Conservation (phyloP, 2,797 vertebrate genomes). For the Halcyon leucocephala region DNA sequence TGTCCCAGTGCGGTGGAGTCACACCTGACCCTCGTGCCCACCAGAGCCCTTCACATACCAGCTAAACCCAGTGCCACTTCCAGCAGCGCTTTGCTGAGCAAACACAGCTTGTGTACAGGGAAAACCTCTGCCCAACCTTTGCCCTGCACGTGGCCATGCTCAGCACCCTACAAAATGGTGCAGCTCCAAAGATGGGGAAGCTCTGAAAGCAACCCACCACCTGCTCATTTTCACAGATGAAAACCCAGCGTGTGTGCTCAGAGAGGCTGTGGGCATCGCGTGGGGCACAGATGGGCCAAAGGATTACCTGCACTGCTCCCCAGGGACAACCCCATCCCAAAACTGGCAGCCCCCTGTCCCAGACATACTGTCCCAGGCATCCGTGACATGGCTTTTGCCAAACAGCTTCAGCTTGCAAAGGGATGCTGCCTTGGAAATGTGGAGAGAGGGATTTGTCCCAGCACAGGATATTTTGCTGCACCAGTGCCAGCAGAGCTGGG, state of each 20-base stretch:
- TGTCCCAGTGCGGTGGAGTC: fast-evolving
- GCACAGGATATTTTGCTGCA: neutral
- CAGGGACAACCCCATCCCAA: neutral
- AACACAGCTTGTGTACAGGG: constrained; percentile 24
- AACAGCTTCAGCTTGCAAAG: neutral
- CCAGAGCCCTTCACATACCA: neutral
- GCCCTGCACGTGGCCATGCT: neutral
- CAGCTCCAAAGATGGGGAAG: neutral
- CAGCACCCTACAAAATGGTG: fast-evolving
- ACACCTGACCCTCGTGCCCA: neutral
- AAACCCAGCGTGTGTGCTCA: fast-evolving
- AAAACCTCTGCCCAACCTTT: constrained; percentile 4
- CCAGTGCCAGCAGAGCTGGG: neutral
- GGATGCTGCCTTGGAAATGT: neutral
- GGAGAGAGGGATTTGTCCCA: neutral
- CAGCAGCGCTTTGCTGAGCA: neutral
- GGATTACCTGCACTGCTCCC: neutral
- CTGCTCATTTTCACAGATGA: neutral
- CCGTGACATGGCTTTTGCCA: neutral
- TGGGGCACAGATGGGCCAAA: neutral
- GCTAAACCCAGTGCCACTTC: neutral
- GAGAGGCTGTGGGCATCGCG: fast-evolving
- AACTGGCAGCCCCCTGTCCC: neutral
- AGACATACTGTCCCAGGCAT: fast-evolving
- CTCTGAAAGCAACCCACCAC: fast-evolving